Base-by-base conservation (phyloP, 1,140 invertebrate species). In the Brevipalpus yothersi region DNA sequence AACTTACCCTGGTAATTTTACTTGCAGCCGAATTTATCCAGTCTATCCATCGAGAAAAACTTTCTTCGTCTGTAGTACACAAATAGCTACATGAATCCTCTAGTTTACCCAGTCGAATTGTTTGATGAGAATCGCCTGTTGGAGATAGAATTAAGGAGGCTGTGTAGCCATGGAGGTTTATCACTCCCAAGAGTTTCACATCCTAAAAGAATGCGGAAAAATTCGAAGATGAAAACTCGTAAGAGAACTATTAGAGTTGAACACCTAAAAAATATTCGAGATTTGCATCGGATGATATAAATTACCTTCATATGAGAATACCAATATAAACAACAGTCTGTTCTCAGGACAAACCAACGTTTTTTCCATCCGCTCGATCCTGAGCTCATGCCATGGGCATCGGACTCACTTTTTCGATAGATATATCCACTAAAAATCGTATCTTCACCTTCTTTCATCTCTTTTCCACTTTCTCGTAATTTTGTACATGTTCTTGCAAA, bases 321-420 rank as follows among this genome's bases (percentile, higher is more conserved):
- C 72, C 87, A 93, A 72, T 94, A 94, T 53, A 96, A 76, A 72
- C 87, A 92, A 71, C 89, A 86, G 71, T 95, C 88, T 53, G 81
- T 78, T 62, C 89, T 83, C 41, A 96, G 74, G 51, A 83, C 81
- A 72, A 93, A 93, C 84, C 86, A 94, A 54, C 90, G 75, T 54
- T 82, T 76, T 56, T 86, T 81, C 91, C 91, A 95, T 60, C 59
- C 43, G 19, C 56, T 62, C 55, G 56, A 31, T 56, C 56, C 62
- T 39, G 61, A 49, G 39, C 49, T 49, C 12, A 31, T 31, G 2
- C 31, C 31, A 31, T 31, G 31, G 31, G 31, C 31, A 31, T 31
- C 31, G 5, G 31, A 31, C 5, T 31, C 31, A 31, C 31, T 31
- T 55, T 55, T 55, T 19, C 40, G 23, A 4, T 55, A n/a, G 15